Percentiles rank a stretch among this genome's conserved stretches.
Evolutionary conservation across 2,113 vertebrate species (phyloP).

Genomic region (Stegastes partitus): DNA sequence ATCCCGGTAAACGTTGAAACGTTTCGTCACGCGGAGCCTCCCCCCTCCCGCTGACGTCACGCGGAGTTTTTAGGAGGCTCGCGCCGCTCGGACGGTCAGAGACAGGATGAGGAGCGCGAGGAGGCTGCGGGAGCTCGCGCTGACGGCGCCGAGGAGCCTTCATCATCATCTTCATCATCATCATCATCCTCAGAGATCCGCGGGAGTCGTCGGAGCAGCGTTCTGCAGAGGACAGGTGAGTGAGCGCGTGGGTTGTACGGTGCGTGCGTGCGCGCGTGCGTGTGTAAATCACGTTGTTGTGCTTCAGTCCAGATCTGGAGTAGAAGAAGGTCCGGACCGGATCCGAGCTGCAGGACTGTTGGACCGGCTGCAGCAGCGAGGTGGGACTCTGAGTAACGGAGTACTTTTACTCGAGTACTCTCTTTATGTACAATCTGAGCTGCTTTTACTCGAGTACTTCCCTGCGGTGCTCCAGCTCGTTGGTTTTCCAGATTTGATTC

Average conservation of each 20-base stretch:
- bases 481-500: too few relatives aligned
- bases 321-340: slow-evolving; percentile 78
- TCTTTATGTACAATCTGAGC: too few relatives aligned
- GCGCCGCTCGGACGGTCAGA: neutral
- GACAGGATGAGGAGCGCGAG: slow-evolving; percentile 50
- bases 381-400: slow-evolving; percentile 21
- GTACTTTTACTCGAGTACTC: too few relatives aligned
- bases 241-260: neutral
- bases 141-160: slow-evolving; percentile 23
- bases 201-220: slow-evolving; percentile 82
- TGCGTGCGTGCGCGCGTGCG: neutral
- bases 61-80: slow-evolving; percentile 2
- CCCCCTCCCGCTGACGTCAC: slow-evolving; percentile 15
- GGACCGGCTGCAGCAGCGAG: slow-evolving; percentile 72
- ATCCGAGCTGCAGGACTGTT: slow-evolving; percentile 78
- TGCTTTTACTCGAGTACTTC: too few relatives aligned
- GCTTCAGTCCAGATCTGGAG: slow-evolving; percentile 74
- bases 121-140: slow-evolving; percentile 39
- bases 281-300: neutral
- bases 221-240: slow-evolving; percentile 84
- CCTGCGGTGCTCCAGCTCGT: too few relatives aligned
- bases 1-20: too few relatives aligned
- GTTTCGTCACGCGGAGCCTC: neutral
- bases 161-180: slow-evolving; percentile 35
- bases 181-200: slow-evolving; percentile 28